These are phyloP conservation scores for Suricata suricatta DNA, from an alignment of 2,113 vertebrate genomes.

Conservation along the genomic window DNA sequence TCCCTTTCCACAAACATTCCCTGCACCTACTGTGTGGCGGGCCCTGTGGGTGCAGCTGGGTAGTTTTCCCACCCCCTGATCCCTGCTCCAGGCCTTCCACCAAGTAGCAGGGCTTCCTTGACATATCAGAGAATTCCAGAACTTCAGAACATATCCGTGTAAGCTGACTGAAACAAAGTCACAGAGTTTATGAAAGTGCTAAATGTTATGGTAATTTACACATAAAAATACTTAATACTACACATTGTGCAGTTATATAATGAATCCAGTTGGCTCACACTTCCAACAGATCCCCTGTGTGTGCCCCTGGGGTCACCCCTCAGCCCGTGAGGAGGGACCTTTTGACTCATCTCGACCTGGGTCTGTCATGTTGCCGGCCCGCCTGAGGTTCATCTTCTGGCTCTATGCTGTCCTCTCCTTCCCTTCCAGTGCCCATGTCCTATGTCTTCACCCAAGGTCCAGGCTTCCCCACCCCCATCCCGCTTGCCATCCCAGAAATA, in stretches of 20 bases:
- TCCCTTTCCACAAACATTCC: background rate
- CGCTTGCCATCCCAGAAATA: background rate
- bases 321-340: background rate
- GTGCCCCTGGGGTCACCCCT: background rate
- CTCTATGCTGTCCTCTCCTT: background rate
- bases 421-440: background rate
- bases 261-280: background rate
- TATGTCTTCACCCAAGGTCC: conserved; percentile 15
- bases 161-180: background rate
- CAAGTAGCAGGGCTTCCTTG: background rate
- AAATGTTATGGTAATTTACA: background rate
- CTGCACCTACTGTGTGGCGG: background rate
- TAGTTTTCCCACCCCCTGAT: background rate
- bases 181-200: background rate
- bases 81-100: background rate
- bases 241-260: background rate
- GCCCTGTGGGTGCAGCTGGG: background rate
- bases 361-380: background rate
- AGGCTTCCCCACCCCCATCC: background rate
- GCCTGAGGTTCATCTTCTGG: background rate
- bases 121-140: background rate
- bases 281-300: background rate
- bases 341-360: background rate
- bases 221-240: background rate
- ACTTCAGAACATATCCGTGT: background rate